These are phyloP conservation scores for Oryzias celebensis DNA, from an alignment of 2,113 vertebrate species.

Conservation along the genomic window DNA sequence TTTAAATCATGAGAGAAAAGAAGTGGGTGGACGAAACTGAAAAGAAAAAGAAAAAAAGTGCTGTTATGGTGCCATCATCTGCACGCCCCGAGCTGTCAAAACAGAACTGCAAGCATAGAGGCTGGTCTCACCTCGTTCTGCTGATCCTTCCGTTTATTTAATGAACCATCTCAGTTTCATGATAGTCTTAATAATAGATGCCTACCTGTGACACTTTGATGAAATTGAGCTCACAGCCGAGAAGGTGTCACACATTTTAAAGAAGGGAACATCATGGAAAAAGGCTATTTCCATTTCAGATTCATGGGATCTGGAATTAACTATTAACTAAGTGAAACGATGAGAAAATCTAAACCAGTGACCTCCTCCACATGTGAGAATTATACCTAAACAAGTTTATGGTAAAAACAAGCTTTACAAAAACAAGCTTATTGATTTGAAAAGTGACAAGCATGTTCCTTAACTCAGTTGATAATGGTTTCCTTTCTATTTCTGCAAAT, in stretches of 20 bases:
- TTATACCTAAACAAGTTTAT: conserved; percentile 5
- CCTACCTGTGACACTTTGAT: conserved; percentile 54
- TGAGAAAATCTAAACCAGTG: conserved; percentile 17
- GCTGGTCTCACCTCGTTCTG: conserved; percentile 36
- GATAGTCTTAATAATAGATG: conserved; percentile 62
- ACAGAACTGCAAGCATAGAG: conserved; percentile 44
- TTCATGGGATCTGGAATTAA: conserved; percentile 60
- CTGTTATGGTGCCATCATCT: conserved; percentile 44
- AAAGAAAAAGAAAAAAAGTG: conserved; percentile 6
- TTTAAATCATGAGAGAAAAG: conserved; percentile 27
- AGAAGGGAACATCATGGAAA: conserved; percentile 46
- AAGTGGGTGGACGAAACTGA: conserved; percentile 48
- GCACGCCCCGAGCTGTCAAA: conserved; percentile 41
- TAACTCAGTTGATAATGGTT: no score
- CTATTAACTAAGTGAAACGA: neutral
- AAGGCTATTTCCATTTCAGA: conserved; percentile 47
- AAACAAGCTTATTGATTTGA: no score
- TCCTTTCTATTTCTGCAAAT: no score
- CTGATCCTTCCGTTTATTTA: conserved; percentile 42
- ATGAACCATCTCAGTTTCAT: conserved; percentile 44
- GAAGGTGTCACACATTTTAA: conserved; percentile 37
- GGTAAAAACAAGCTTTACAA: neutral
- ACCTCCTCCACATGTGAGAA: conserved; percentile 9
- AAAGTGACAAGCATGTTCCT: no score
- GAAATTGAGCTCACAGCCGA: conserved; percentile 45